These are phyloP conservation scores for Lamprologus ornatipinnis DNA, from an alignment of 2,113 vertebrate species.

Conservation along the genomic window DNA sequence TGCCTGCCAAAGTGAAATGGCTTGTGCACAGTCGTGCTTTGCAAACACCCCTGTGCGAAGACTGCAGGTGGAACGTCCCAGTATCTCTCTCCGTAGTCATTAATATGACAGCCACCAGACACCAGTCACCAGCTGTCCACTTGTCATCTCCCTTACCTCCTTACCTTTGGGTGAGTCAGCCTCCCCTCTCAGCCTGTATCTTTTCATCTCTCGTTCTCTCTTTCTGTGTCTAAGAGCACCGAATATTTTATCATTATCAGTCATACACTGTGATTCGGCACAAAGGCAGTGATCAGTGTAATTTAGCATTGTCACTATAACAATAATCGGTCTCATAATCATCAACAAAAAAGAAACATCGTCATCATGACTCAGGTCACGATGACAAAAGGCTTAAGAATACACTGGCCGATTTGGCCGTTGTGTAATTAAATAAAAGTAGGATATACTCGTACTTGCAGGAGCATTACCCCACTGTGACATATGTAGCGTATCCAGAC, in stretches of 20 bases:
- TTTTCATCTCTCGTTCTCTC: background rate
- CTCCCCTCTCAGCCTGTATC: background rate
- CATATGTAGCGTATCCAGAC: background rate
- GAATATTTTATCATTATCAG: background rate
- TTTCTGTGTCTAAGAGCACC: background rate
- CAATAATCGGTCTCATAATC: background rate
- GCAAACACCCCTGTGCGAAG: background rate
- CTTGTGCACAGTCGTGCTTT: background rate
- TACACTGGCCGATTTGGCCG: background rate
- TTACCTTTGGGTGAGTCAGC: conserved; percentile 43
- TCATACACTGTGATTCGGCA: background rate
- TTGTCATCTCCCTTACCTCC: conserved; percentile 31
- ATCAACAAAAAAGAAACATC: background rate
- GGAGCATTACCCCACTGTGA: background rate
- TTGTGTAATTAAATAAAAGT: conserved; percentile 8
- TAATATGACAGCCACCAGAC: conserved; percentile 45
- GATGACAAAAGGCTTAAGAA: background rate
- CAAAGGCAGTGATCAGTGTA: background rate
- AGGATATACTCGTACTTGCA: background rate
- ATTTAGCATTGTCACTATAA: background rate
- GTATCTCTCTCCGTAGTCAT: conserved; percentile 13
- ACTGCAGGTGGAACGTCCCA: conserved; percentile 19
- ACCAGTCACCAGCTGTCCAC: conserved; percentile 41
- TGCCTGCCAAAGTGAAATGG: background rate
- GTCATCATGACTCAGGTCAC: background rate